Evolutionary conservation across 1,140 invertebrate genomes (phyloP).

Genomic region (Varroa destructor): DNA sequence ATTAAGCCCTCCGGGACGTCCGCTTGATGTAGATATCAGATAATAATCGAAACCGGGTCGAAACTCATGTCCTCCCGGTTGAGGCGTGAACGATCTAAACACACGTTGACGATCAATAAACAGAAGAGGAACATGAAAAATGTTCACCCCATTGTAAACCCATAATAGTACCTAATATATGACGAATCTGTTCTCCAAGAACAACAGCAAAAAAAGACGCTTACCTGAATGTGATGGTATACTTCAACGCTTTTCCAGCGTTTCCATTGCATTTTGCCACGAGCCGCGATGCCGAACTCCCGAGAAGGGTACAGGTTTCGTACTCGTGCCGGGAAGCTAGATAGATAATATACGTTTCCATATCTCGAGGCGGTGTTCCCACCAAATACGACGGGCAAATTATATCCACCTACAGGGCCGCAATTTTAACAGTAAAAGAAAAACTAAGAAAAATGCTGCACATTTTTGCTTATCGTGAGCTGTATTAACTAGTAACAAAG

Average conservation of each 20-base stretch:
- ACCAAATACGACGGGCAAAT: constrained; percentile 15
- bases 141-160: too few relatives aligned
- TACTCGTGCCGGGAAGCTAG: constrained; percentile 31
- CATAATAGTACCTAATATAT: too few relatives aligned
- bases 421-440: too few relatives aligned
- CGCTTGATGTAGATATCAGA: constrained; percentile 78
- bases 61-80: constrained; percentile 84
- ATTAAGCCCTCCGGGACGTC: constrained; percentile 60
- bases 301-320: constrained; percentile 25
- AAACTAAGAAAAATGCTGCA: too few relatives aligned
- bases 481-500: too few relatives aligned
- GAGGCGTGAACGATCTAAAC: constrained; percentile 70
- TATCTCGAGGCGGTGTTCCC: neutral
- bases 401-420: constrained; percentile 1
- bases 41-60: constrained; percentile 86
- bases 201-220: neutral
- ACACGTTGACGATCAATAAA: too few relatives aligned
- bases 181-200: neutral
- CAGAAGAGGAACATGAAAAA: too few relatives aligned
- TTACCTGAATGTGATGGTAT: constrained; percentile 26
- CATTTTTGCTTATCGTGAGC: too few relatives aligned
- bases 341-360: constrained; percentile 24
- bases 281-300: neutral
- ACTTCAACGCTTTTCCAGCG: constrained; percentile 16
- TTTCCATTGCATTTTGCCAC: constrained; percentile 26